These are phyloP conservation scores for Alloplasta piceator DNA, from an alignment of 2,888 invertebrate genomes.

Conservation along the genomic window DNA sequence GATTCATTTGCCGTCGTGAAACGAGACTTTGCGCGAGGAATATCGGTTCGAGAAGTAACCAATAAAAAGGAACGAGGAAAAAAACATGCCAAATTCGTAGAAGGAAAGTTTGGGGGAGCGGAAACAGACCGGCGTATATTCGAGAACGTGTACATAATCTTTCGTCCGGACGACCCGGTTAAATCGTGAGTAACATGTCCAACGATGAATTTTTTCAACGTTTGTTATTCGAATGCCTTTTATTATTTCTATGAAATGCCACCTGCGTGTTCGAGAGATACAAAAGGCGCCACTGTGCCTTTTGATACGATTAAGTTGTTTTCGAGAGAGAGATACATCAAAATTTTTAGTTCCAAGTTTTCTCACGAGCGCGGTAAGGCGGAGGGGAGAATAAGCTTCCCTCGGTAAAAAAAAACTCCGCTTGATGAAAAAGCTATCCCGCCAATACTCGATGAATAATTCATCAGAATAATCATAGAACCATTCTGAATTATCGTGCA, in stretches of 20 bases:
- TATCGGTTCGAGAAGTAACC: constrained; percentile 34
- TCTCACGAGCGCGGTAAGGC: no score
- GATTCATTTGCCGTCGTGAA: constrained; percentile 18
- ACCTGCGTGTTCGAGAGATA: background rate
- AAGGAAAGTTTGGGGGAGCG: background rate
- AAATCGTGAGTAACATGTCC: constrained; percentile 46
- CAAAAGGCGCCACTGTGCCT: no score
- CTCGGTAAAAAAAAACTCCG: no score
- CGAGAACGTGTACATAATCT: constrained; percentile 11
- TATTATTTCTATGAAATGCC: background rate
- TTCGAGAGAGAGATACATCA: no score
- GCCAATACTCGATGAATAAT: no score
- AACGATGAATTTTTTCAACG: background rate
- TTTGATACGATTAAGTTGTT: no score
- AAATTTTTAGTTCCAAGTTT: no score
- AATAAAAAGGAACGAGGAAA: constrained; percentile 3
- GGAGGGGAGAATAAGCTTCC: no score
- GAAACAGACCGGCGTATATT: background rate
- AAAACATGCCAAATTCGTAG: constrained; percentile 9
- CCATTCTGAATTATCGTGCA: no score
- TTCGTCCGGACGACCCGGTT: constrained; percentile 36
- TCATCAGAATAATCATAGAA: no score
- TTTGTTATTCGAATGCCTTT: background rate
- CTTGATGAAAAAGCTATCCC: no score
- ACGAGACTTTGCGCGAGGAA: constrained; percentile 27